Evolutionary conservation across 2,888 invertebrate species (phyloP), one percentile per base, ranked within the genome.

Genomic region (Cataglyphis albicans): DNA sequence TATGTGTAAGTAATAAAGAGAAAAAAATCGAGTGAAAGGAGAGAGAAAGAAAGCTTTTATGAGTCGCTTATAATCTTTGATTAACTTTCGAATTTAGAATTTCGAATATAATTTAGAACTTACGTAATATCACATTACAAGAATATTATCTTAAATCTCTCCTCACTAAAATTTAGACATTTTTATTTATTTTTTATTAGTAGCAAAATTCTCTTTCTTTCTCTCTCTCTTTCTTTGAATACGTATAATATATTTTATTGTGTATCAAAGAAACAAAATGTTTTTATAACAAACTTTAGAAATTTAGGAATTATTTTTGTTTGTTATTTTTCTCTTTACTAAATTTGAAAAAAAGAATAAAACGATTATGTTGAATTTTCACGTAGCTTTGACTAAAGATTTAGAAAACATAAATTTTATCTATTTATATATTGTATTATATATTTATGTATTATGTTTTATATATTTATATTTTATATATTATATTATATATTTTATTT

Each of bases 1-100:
- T 70, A 89, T 88, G 73, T 90, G 94, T 94, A 87, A 93, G 93
- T 93, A 78, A 7, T 10, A 44, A 52, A 41, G 25, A 70, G 15
- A 63, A 65, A 38, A 70, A 59, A 35, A 1, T 41, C 9, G 38
- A 57, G 41, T 61, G 63, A 81, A 55, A 70, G 64, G 67, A 61
- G 21, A 55, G n/a, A 67, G 21, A 55, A 25, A 55, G 29, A 55
- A 29, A 70, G 15, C n/a, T 57, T 68, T 52, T 70, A 12, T 59
- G n/a, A 25, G 41, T 32, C 6, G 44, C 3, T 81, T 41, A 1
- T 55, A 29, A 35, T 67, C 55, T 65, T 76, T 44, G 5, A 57
- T 65, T 15, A 10, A 63, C 18, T 76, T 78, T 25, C 5, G 12
- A 5, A 21, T 15, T 21, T 21, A 21, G 21, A 21, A 21, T 76